A percentile compares a stretch with the other conserved stretches of the same genome.
Conservation (phyloP, 2,888 invertebrate genomes). For the Caenorhabditis japonica region DNA sequence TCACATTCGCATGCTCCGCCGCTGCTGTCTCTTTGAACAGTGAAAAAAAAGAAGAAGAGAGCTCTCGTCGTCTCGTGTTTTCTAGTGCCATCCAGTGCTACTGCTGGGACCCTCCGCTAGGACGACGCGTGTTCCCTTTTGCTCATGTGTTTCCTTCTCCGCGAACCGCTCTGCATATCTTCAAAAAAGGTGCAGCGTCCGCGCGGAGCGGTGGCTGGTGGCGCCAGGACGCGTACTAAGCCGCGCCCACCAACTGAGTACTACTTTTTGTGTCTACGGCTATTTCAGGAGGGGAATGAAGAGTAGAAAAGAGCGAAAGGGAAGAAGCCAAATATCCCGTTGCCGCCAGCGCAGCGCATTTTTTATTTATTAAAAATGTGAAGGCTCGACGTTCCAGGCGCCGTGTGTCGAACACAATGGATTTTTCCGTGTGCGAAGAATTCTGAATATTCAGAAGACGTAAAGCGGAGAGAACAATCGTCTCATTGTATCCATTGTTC, state of each 20-base stretch:
- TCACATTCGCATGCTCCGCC: too few relatives aligned
- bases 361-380: slow-evolving; percentile 38
- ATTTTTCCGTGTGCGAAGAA: too few relatives aligned
- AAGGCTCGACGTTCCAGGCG: slow-evolving; percentile 1
- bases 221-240: slow-evolving; percentile 42
- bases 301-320: background rate
- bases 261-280: background rate
- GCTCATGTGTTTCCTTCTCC: slow-evolving; percentile 9
- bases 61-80: slow-evolving; percentile 45
- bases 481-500: too few relatives aligned
- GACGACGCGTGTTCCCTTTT: background rate
- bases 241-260: slow-evolving; percentile 5
- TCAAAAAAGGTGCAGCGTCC: slow-evolving; percentile 26
- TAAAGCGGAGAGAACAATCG: too few relatives aligned
- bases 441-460: too few relatives aligned
- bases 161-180: background rate
- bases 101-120: background rate
- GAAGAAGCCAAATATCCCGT: background rate
- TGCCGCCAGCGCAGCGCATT: slow-evolving; percentile 13
- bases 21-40: too few relatives aligned
- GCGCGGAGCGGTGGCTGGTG: slow-evolving; percentile 40
- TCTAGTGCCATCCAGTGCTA: slow-evolving; percentile 48
- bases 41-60: slow-evolving; percentile 11
- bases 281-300: slow-evolving; percentile 3
- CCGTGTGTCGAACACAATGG: slow-evolving; percentile 3